Base-by-base conservation (phyloP, 2,113 vertebrate species). In the Electrona antarctica region DNA sequence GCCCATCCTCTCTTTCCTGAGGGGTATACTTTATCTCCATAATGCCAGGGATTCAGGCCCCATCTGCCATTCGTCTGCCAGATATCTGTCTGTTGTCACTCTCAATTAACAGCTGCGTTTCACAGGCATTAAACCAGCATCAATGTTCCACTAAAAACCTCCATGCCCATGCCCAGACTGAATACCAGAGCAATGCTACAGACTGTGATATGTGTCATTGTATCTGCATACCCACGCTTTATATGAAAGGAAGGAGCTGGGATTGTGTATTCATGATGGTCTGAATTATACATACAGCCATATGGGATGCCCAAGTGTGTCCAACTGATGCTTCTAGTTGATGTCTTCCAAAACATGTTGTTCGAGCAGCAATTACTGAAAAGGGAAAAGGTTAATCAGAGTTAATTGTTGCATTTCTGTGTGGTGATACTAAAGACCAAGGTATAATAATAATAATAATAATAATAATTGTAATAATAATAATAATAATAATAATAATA, bases 211-310 rank as follows among this genome's bases (percentile, higher is more conserved):
- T 68, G 73, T 69, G 67, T 77, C 54, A 70, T 57, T 62, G 74
- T 64, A 79, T 67, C 60, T 67, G 68, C 62, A n/a, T 57, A 33
- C 29, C 67, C 55, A 73, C 74, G 65, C 61, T 63, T 76, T 75
- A 67, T 80, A 55, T 64, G 77, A 77, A 70, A 77, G 77, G 69
- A 75, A 62, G 45, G 73, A 11, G n/a, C n/a, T 13, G 54, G 15
- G 51, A 90, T 87, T 88, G 78, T 84, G 77, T 88, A 90, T 91
- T 92, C 80, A 92, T 90, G 82, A 88, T 79, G 69, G 66, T 46
- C 73, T 92, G 74, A 87, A 92, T 90, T 86, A 92, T 90, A 89
- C 64, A 89, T 90, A 79, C 2, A 69, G 64, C 80, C 89, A 90
- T 90, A 92, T 92, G 90, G 85, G 77, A 70, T 82, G 56, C 68